Percentiles rank a stretch among this genome's conserved stretches.
phyloP scores from a whole-genome alignment of 2,888 invertebrate genomes.

The Melanargia galathea region DNA sequence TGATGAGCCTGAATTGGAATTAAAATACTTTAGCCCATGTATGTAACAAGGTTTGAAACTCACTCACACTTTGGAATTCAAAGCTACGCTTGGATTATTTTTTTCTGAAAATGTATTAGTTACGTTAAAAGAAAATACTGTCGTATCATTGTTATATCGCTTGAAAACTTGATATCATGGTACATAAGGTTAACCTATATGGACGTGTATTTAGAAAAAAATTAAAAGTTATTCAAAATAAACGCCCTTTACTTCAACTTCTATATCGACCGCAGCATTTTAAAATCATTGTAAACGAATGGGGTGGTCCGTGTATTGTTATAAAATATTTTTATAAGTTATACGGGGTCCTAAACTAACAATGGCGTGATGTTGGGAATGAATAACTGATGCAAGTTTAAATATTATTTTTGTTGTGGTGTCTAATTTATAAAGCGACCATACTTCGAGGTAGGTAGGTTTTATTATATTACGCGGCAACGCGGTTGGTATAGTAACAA shows the following conservation, averaged over 20 bases:
- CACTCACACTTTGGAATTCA: no score
- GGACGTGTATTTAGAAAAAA: neutral
- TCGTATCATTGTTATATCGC: no score
- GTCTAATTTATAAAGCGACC: neutral
- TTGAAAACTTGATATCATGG: neutral
- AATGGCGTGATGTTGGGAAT: slow-evolving; percentile 30
- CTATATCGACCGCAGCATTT: slow-evolving; percentile 27
- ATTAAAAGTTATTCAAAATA: slow-evolving; percentile 8
- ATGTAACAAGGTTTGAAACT: no score
- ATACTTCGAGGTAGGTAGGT: neutral
- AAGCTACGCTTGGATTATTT: no score
- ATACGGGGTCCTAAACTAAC: slow-evolving; percentile 43
- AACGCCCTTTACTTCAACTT: slow-evolving; percentile 6
- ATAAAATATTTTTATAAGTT: slow-evolving; percentile 41
- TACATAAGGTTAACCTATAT: neutral
- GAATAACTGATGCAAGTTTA: slow-evolving; percentile 31
- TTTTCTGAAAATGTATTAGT: no score
- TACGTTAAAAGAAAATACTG: no score
- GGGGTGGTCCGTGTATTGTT: slow-evolving; percentile 41
- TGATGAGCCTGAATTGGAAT: no score
- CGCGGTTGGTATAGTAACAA: no score
- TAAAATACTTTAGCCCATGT: no score
- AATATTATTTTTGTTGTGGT: slow-evolving; percentile 20
- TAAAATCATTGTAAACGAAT: slow-evolving; percentile 29
- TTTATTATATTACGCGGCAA: no score